A percentile compares a stretch with the other conserved stretches of the same genome.
Evolutionary conservation across 23 tunicate genomes (phyloP).

Genomic region (Trididemnum nubilum): DNA sequence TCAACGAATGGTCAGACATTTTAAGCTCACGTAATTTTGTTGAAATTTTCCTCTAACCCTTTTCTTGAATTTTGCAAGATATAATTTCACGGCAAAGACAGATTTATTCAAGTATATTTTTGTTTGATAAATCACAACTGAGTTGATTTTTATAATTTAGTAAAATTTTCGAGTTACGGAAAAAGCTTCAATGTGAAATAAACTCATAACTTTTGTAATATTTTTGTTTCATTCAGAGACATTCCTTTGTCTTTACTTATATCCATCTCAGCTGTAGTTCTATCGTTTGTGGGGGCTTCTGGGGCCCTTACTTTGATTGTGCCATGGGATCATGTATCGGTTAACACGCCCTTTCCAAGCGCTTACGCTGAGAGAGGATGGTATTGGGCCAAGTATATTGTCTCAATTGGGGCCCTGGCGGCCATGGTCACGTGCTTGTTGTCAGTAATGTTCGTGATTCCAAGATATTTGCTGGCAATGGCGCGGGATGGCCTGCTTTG

Average conservation of each 20-base stretch:
- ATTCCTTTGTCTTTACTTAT: constrained; percentile 75
- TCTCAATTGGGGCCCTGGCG: constrained; percentile 71
- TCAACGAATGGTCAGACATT: too few species aligned
- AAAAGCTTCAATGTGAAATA: too few species aligned
- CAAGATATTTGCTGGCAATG: constrained; percentile 85
- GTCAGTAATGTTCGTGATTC: constrained; percentile 61
- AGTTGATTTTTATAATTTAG: too few species aligned
- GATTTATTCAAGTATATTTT: too few species aligned
- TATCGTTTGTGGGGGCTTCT: constrained; percentile 77
- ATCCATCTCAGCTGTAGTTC: constrained; percentile 47
- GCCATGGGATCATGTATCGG: constrained; percentile 56
- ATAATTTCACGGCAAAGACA: too few species aligned
- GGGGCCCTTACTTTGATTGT: constrained; percentile 70
- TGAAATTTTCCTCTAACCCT: too few species aligned
- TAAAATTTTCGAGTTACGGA: too few species aligned
- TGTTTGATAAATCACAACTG: too few species aligned
- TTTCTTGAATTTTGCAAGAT: too few species aligned
- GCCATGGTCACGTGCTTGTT: constrained; percentile 62
- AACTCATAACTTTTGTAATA: too few species aligned
- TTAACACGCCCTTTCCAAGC: constrained; percentile 56
- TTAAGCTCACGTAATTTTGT: too few species aligned
- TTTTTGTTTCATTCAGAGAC: constrained; percentile 46
- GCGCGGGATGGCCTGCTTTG: constrained; percentile 86
- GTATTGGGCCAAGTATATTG: constrained; percentile 82
- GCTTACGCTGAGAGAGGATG: constrained; percentile 59